Evolutionary conservation across 92 coral and sea anemone species (phyloP), one percentile per base, ranked within the genome.

Genomic region (Porites evermanni): DNA sequence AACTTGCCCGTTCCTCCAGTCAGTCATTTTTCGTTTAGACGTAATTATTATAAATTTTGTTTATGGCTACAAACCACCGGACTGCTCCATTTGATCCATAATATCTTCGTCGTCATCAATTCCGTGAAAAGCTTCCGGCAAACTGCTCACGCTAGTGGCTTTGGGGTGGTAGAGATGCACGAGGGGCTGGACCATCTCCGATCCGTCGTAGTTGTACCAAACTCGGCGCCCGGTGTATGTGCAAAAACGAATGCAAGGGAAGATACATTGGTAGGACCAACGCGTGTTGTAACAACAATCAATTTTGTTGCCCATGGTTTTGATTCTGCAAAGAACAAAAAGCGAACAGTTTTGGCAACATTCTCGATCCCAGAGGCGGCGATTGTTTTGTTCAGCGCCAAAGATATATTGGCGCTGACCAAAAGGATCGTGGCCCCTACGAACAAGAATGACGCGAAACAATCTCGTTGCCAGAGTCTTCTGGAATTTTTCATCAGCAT

Each of bases 201-300:
- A 64, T 7, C 88, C 88, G 20, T 84, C 88, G 24, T 4, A 84
- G 83, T 84, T 84, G 74, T 84, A 84, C 73, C 71, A 84, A 14
- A 73, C 81, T 0, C 88, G 82, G 23, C 88, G 88, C n/a, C 81
- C 88, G 12, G 81, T 75, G 82, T 84, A 84, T 11, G 88, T 84
- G 19, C 88, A 84, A 26, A 53, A 65, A 66, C 88, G 88, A 64
- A 84, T 84, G 64, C 88, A 84, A 2, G 88, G 88, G 13, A 74
- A 84, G 11, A 84, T 51, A 32, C 88, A 84, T 75, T 84, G 88
- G 64, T 84, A 77, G 4, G 81, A 75, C 88, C 81, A 77, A 47
- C 88, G 82, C 21, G 54, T 12, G 66, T 84, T 84, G 83, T 84
- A 84, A 64, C 83, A 84, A 23, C 88, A 64, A 26, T 84, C 88